Base-by-base conservation (phyloP, 2,888 invertebrate species). In the Cenopis cana region DNA sequence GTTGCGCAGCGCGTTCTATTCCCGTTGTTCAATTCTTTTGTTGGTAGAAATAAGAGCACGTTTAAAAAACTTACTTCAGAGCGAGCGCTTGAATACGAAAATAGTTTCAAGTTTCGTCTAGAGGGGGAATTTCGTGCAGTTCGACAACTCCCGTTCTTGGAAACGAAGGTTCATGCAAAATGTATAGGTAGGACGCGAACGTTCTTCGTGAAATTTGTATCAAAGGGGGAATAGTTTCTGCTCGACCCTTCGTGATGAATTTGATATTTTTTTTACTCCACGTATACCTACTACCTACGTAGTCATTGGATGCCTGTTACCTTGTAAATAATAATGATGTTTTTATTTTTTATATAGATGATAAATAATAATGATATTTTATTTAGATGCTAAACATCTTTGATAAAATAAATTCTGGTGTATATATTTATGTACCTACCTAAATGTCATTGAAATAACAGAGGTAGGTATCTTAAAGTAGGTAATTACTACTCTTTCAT, bases 81-180 rank as follows among this genome's bases (percentile, higher is more conserved):
- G 56, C 57, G 46, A 33, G 59, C 60, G 46, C 54, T 49, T 60
- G 71, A 71, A 76, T 84, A 81, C 78, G 81, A 81, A 84, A 82
- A 84, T 82, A 81, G 82, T 82, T 82, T 78, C 81, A 81, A 81
- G 82, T 79, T 79, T 80, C 80, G 80, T 79, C 78, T 80, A 75
- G 64, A 67, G 62, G 78, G 78, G 79, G 75, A 78, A 78, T 46
- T 78, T 74, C 82, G 79, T 81, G 81, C 79, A 79, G 79, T 77
- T 78, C 74, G 74, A 69, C 71, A 76, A 68, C 74, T 76, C 76
- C 78, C 80, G 76, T 76, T 66, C 76, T 76, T 76, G 74, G 76
- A 75, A 75, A 72, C 76, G 81, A 78, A 76, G 82, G 81, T 85
- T 90, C 91, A 91, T 92, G 87, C 90, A 92, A 91, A 90, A 91